Base-by-base conservation (phyloP, 2,113 vertebrate genomes). In the Marmota monax region DNA sequence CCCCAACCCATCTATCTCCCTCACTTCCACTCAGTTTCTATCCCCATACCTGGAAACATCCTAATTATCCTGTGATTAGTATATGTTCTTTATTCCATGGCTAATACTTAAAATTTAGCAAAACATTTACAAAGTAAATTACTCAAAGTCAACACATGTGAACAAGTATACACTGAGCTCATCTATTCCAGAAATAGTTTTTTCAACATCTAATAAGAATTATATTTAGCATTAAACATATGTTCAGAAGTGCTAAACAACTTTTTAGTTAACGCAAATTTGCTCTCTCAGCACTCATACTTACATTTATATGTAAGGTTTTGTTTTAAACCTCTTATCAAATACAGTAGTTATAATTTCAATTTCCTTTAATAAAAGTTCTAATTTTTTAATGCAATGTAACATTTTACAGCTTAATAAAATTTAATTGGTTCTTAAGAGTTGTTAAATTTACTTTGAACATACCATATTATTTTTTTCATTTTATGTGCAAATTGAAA, bases 151-250 rank as follows among this genome's bases (percentile, higher is more conserved):
- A 90, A 88, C n/a, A 78, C 25, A 17, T 84, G 27, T 92, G 67
- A 97, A 88, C 37, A 96, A 92, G 51, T 72, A 69, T 29, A 90
- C 13, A 72, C 10, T 83, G 61, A 79, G 88, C 23, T 51, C 76
- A n/a, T 76, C 25, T 77, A 56, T 37, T 8, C 73, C 42, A 77
- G 63, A 92, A 96, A 95, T 76, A 23, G 29, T 65, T 93, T 56
- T 65, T 92, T 96, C 65, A 92, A 56, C 58, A 13, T 90, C 85
- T 83, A 94, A 94, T 88, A 90, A 90, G 42, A 97, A 80, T 92
- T 61, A 77, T 76, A 77, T 65, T 84, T 77, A 93, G 56, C 39
- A 88, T 89, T 90, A 86, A 96, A 88, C 42, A 63, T 70, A 88
- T 48, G 34, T 29, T 93, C 73, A 90, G 39, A 83, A 61, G 83